Conservation (phyloP, 2,797 vertebrate genomes). For the Adelosebastes latens region DNA sequence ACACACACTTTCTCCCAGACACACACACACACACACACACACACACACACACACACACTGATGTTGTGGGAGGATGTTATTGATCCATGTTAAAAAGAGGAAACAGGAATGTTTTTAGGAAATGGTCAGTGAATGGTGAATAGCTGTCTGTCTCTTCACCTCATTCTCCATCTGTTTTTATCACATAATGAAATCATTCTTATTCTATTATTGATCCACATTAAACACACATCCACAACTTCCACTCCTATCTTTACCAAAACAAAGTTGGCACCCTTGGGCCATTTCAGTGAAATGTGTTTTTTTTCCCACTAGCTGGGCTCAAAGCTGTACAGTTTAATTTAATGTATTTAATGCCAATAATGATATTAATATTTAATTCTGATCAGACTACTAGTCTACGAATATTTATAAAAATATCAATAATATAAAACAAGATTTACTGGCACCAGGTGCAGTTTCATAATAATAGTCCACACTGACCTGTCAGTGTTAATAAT, state of each 20-base stretch:
- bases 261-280: constrained; percentile 33
- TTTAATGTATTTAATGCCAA: constrained; percentile 4
- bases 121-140: constrained; percentile 21
- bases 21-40: neutral
- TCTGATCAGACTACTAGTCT: constrained; percentile 13
- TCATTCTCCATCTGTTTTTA: constrained; percentile 13
- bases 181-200: constrained; percentile 23
- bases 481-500: constrained; percentile 62
- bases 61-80: constrained; percentile 42
- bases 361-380: constrained; percentile 18
- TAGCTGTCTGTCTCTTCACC: neutral
- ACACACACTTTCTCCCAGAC: neutral
- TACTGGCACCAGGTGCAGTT: constrained; percentile 12
- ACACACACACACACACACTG: constrained; percentile 21
- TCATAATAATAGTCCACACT: constrained; percentile 22
- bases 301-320: neutral
- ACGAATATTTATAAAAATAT: constrained; percentile 11
- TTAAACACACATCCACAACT: constrained; percentile 25
- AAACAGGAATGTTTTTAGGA: constrained; percentile 50
- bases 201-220: constrained; percentile 36
- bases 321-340: constrained; percentile 21
- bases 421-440: constrained; percentile 1
- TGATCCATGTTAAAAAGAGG: constrained; percentile 65
- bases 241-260: constrained; percentile 25
- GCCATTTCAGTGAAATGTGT: constrained; percentile 21